Base-by-base conservation (phyloP, 2,888 invertebrate species). In the Podotricha telesiphe region DNA sequence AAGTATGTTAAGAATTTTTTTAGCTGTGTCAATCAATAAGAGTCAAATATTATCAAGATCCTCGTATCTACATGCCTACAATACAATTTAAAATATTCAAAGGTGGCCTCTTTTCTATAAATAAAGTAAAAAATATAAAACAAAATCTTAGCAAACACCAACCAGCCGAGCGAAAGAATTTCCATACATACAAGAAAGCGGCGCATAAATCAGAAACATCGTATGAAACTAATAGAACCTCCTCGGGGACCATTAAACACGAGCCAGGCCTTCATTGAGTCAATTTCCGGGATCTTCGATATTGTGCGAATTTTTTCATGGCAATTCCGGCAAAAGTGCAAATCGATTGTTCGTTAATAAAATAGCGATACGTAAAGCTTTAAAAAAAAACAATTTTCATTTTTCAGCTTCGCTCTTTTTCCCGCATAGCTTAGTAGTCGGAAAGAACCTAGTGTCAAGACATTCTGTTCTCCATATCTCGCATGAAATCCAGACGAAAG, bases 161-260 rank as follows among this genome's bases (percentile, higher is more conserved):
- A 61, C 59, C 17, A n/a, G 59, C 47, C 40, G 67, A 58, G 58
- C 58, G 69, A 34, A 69, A 70, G 73, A 71, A 70, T 73, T 74
- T 71, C 69, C 72, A 67, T 67, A 61, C 65, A 67, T 72, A 71
- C 66, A 67, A 70, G 72, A 72, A 83, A 80, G 86, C 85, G 81
- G 83, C 76, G 69, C 79, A 85, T 87, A 87, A 87, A 87, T 87
- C 80, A 78, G 73, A 78, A 74, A 75, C 76, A 79, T 79, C 80
- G 80, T 81, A 83, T 76, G 78, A 79, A 83, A 83, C 86, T 87
- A 86, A 87, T 83, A 86, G 82, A 85, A 80, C 80, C 81, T 86
- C 83, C 82, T 82, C 75, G 74, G 79, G 79, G 81, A 73, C 83
- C 84, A 86, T 87, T 86, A 86, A 83, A 79, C 81, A 79, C 73